These are phyloP conservation scores for Odocoileus hemionus DNA, from an alignment of 2,113 vertebrate species.

Conservation along the genomic window DNA sequence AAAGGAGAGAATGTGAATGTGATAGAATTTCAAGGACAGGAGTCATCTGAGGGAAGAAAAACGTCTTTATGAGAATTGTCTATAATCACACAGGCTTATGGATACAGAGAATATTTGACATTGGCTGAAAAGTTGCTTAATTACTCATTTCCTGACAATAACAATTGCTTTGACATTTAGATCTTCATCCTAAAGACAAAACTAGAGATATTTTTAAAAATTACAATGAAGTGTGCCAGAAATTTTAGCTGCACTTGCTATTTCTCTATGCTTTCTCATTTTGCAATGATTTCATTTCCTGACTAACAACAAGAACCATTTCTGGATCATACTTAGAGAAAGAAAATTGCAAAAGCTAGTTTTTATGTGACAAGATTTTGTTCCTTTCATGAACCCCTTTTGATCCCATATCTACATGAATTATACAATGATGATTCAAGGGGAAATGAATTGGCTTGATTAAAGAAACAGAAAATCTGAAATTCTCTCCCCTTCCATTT, in stretches of 20 bases:
- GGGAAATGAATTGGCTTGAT: not conserved
- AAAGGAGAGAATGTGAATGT: not conserved
- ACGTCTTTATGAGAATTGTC: not conserved
- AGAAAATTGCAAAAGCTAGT: not conserved
- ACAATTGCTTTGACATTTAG: not conserved
- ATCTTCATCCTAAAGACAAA: not conserved
- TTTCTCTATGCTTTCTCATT: not conserved
- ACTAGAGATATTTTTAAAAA: not conserved
- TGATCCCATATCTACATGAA: not conserved
- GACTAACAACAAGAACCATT: not conserved
- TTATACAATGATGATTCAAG: constrained; percentile 1
- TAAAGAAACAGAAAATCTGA: not conserved
- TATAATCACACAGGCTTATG: not conserved
- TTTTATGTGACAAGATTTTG: not conserved
- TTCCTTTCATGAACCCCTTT: not conserved
- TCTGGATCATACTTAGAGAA: not conserved
- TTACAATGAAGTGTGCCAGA: not conserved
- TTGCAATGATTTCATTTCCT: not conserved
- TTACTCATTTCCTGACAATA: not conserved
- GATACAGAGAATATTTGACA: not conserved
- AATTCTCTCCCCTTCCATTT: not conserved
- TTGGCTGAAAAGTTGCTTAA: not conserved
- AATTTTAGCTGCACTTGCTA: not conserved
- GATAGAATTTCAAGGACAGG: not conserved
- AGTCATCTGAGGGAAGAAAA: not conserved